Evolutionary conservation across 1,140 invertebrate species (phyloP), one percentile per base, ranked within the genome.

Genomic region (Camponotus vicinus): DNA sequence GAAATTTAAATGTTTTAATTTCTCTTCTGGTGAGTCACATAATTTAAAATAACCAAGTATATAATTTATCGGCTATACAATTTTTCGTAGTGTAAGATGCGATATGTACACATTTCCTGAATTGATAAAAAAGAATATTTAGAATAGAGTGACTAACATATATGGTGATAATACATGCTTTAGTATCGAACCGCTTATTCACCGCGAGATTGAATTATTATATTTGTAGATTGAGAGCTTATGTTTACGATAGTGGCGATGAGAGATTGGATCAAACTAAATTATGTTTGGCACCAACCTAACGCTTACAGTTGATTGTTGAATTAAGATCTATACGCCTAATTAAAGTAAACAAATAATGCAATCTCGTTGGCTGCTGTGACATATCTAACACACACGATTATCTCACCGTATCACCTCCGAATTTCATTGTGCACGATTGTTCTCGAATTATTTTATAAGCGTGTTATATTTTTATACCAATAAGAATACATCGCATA

Each of bases 291-390:
- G 52, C 64, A 70, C 21, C 34, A 42, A 37, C 18, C 77, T 69
- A 34, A 27, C n/a, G 11, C 55, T 73, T 32, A 42, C 55, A 71
- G 3, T 8, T 40, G 34, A 21, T 70, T 42, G 37, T 70, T 32
- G n/a, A 57, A 15, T 52, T 40, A 13, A 52, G 21, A 3, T 82
- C 79, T 73, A 73, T 73, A 61, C 49, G 13, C 40, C 55, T 73
- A 83, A 83, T 83, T 75, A 49, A 42, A 69, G 13, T 45, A 63
- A 40, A 73, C 79, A 73, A 83, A 75, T 83, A 83, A 82, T 18
- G 13, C 52, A 57, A 83, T 34, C 40, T 73, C 55, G 45, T 13
- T 40, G 40, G 13, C 52, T 82, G 37, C 7, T 55, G 66, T 15
- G 69, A 3, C 32, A 69, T 55, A n/a, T 37, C 5, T 42, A 32